Base-by-base conservation (phyloP, 2,888 invertebrate genomes). In the Noctua fimbriata region DNA sequence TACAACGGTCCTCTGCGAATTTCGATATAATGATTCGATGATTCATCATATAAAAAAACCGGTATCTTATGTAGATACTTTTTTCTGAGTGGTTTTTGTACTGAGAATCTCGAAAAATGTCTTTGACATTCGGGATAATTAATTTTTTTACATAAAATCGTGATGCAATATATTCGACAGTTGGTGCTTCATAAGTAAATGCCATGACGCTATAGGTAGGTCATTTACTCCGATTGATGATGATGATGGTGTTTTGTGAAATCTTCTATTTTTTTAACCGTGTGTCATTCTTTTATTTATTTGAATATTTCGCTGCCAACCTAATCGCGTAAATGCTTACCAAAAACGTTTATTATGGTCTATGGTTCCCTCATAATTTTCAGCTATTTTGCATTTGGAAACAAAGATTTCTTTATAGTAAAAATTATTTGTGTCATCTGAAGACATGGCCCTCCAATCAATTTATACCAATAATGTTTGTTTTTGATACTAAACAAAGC, bases 1-100 rank as follows among this genome's bases (percentile, higher is more conserved):
- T 65, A 83, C 86, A 90, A 90, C 90, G 77, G 85, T 87, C 87
- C 82, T 87, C 75, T 76, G 78, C 85, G 78, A 89, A 90, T 86
- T 82, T 83, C 83, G 76, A 79, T 89, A 78, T 73, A 70, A 72
- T 49, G 71, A 78, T 81, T 85, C 79, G 85, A 87, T 91, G 90
- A 91, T 76, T 91, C 90, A 91, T 58, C n/a, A 1, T 77, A 70
- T 58, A 79, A 84, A 84, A 36, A 87, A 90, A 88, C 85, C 78
- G 85, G 84, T 87, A 72, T 55, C 36, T 28, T 55, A 60, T 14
- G 18, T 28, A 14, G 14, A n/a, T 63, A 69, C 63, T 41, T 76
- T 82, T 55, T 87, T 84, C 66, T 81, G 65, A 75, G 73, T 70
- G 69, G 71, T 84, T 80, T 77, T 75, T 65, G 63, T 63, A 16